Conservation (phyloP, 1,140 invertebrate genomes). For the Cephus cinctus region DNA sequence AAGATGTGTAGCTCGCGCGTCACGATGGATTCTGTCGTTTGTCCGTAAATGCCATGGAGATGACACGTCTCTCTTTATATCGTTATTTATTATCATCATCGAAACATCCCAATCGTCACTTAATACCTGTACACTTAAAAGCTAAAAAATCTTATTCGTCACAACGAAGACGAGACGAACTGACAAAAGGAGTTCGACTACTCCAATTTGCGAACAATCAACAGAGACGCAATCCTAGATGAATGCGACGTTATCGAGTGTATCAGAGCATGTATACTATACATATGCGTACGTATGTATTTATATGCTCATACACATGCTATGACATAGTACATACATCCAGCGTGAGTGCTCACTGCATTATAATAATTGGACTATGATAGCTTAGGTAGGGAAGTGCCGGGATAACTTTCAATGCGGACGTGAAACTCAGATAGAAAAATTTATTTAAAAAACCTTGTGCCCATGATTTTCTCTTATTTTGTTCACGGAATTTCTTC, state of each 20-base stretch:
- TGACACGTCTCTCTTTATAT: too few species aligned
- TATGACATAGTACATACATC: slow-evolving; percentile 24
- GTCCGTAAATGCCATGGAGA: slow-evolving; percentile 13
- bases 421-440: slow-evolving; percentile 32
- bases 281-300: slow-evolving; percentile 26
- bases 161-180: slow-evolving; percentile 21
- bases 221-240: too few species aligned
- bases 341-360: slow-evolving; percentile 31
- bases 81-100: too few species aligned
- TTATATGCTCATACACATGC: slow-evolving; percentile 1
- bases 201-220: too few species aligned
- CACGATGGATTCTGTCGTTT: not conserved
- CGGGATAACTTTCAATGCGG: slow-evolving; percentile 29
- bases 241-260: too few species aligned
- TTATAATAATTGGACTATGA: slow-evolving; percentile 39
- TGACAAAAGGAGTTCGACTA: slow-evolving; percentile 10
- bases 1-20: not conserved
- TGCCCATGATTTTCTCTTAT: slow-evolving; percentile 10
- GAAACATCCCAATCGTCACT: slow-evolving; percentile 22
- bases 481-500: too few species aligned
- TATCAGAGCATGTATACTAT: too few species aligned
- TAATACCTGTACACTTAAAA: slow-evolving; percentile 46
- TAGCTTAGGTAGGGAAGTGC: slow-evolving; percentile 35
- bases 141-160: slow-evolving; percentile 31
- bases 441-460: slow-evolving; percentile 34